Conservation (phyloP, 1,140 invertebrate species). For the Ridgeia piscesae region DNA sequence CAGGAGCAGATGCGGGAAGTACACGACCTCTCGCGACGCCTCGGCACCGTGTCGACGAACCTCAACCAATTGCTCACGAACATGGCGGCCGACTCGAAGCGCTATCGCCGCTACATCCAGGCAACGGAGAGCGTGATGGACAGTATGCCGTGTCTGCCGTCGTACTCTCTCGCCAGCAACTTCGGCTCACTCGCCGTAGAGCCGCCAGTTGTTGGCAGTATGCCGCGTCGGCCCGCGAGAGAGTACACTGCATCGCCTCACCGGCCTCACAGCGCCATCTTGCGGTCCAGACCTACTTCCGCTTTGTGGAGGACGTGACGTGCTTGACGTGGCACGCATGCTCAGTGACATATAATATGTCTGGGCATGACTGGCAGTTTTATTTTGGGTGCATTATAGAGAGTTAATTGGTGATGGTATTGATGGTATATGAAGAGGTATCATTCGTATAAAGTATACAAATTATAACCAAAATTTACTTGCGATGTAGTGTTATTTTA, state of each 20-base stretch:
- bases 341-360: not conserved
- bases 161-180: too few relatives aligned
- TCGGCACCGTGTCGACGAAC: not conserved
- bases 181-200: not conserved
- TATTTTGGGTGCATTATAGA: not conserved
- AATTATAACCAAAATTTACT: too few relatives aligned
- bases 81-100: conserved; percentile 2
- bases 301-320: not conserved
- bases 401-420: not conserved
- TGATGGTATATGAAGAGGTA: not conserved
- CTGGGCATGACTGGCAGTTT: not conserved
- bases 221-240: not conserved
- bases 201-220: not conserved
- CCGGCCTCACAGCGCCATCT: not conserved
- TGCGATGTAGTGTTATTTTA: too few relatives aligned
- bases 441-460: too few relatives aligned
- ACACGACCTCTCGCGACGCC: not conserved
- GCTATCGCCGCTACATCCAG: not conserved
- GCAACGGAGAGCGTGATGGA: not conserved
- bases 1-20: not conserved
- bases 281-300: not conserved
- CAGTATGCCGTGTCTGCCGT: not conserved
- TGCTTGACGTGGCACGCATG: not conserved
- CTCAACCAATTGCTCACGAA: not conserved
- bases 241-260: not conserved